Base-by-base conservation (phyloP, 2,797 vertebrate species). In the Epinephelus malabaricus region DNA sequence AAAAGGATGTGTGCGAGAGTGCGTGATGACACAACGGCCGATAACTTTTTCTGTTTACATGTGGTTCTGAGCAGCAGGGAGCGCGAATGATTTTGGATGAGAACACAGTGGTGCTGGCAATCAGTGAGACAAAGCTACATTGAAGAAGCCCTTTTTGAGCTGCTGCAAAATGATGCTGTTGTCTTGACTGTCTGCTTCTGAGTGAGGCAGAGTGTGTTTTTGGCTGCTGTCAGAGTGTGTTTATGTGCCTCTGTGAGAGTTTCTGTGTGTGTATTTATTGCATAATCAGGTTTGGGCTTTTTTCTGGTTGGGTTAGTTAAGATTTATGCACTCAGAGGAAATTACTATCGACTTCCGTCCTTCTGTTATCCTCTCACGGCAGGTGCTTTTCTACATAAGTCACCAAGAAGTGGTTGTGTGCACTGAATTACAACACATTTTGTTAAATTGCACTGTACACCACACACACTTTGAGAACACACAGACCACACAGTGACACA, bases 31-130 rank as follows among this genome's bases (percentile, higher is more conserved):
- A 82, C n/a, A 23, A 27, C n/a, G 17, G 63, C 69, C 59, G 23
- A 51, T 71, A 81, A 80, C 77, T 74, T 82, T 81, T 64, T 18
- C 61, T 63, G 88, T 91, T 93, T 91, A 88, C 88, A 69, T 56
- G 85, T 27, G 70, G 67, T 60, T 83, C 19, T 34, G 58, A 83
- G 21, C 91, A 85, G 89, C 88, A 8, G 90, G 86, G 86, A 68
- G 82, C 18, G 1, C 63, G 17, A 91, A 88, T 90, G 86, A 88
- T 92, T 93, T 92, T 85, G 68, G 84, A 78, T 74, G 83, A 73
- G 63, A 84, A 49, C 76, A 67, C 83, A 67, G 78, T 49, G 70
- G 84, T 46, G 60, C 66, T 59, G 78, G 87, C 87, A 91, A 87
- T 93, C 89, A 87, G 73, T 5, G 38, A 83, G 81, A 91, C 87